Evolutionary conservation across 2,888 invertebrate species (phyloP), one percentile per base, ranked within the genome.

Genomic region (Limenitis camilla): DNA sequence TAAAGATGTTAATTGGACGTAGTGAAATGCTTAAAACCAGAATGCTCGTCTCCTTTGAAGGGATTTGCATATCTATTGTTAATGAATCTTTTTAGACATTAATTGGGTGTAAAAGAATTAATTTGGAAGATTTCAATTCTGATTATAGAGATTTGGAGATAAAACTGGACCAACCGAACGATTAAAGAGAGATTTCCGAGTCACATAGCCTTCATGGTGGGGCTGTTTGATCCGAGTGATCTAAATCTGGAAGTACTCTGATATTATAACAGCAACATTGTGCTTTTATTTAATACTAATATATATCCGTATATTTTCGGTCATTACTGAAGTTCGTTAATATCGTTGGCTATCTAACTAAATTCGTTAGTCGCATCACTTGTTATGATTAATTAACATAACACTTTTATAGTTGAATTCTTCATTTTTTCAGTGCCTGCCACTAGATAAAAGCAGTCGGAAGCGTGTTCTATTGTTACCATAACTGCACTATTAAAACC

Each of bases 81-180:
- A 78, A 79, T 69, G 70, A 68, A 71, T 69, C 71, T 68, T 63
- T 65, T 63, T 62, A 58, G 73, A 77, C 81, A 73, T 78, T 86
- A 84, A 85, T 84, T 80, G 83, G 79, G 85, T 85, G 85, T 82
- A 78, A 78, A 74, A 61, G 68, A 79, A 83, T 84, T 83, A 84
- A 85, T 84, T 69, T 72, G 64, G 66, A 57, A 76, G 85, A 85
- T 84, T 68, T 71, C 63, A 53, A 59, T 60, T 55, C 59, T 71
- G 81, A 82, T 83, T 81, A 76, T 64, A 63, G 63, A 76, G 76
- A 79, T 83, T 65, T 66, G 59, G 63, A 64, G 78, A 79, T 82
- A 78, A 76, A 68, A 63, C 59, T 61, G 57, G 67, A 74, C 75
- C 74, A 71, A 61, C 58, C 65, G 66, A 69, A 72, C 76, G 76